A percentile compares a stretch with the other conserved stretches of the same genome.
Conservation (phyloP, 2,797 vertebrate genomes). For the Florisuga fusca region DNA sequence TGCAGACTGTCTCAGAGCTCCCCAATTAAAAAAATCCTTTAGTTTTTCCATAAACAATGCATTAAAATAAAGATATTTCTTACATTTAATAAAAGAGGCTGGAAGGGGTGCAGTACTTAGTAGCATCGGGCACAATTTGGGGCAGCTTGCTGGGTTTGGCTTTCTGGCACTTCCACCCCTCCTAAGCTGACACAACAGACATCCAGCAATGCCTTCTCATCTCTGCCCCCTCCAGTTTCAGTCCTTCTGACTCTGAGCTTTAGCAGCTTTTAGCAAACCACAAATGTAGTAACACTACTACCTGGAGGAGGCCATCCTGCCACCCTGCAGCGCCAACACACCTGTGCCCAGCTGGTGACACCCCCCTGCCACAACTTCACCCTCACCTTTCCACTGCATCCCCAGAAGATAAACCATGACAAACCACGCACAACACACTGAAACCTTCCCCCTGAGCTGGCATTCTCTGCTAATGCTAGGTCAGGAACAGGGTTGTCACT, state of each 20-base stretch:
- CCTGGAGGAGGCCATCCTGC: background rate
- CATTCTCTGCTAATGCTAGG: accelerated
- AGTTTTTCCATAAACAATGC: background rate
- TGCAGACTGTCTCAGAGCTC: background rate
- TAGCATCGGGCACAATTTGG: background rate
- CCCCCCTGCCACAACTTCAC: background rate
- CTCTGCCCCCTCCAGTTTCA: background rate
- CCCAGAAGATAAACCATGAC: background rate
- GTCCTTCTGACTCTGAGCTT: background rate
- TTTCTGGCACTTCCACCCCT: background rate
- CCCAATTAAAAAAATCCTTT: background rate
- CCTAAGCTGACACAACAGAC: background rate
- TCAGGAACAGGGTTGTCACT: background rate
- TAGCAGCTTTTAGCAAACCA: background rate
- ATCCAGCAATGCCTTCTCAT: background rate
- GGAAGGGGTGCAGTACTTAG: background rate
- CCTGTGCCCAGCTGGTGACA: background rate
- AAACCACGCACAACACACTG: background rate
- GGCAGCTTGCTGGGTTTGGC: background rate
- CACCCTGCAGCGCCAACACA: background rate
- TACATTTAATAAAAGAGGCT: background rate
- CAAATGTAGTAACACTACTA: background rate
- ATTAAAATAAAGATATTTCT: background rate
- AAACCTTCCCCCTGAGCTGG: background rate
- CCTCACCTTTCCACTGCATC: background rate